Evolutionary conservation across 2,888 invertebrate species (phyloP), one percentile per base, ranked within the genome.

Genomic region (Schrankia costaestrigalis): DNA sequence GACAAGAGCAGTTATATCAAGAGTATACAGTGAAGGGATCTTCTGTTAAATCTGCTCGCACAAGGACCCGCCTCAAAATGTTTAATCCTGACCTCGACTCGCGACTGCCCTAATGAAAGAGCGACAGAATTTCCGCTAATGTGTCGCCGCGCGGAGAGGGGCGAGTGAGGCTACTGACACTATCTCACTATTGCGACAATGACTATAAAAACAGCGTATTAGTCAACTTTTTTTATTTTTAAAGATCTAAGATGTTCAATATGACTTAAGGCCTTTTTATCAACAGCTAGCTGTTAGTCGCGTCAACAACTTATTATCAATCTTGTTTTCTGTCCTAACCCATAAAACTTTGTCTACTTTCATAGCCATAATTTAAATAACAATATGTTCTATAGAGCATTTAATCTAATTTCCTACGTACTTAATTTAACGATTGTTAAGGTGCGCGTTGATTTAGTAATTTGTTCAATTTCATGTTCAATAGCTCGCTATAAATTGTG

Each of bases 61-160:
- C 35, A 26, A 33, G 35, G 39, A 50, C 42, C 41, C 57, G 59
- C 49, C 36, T 54, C 56, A 55, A 58, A 62, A 64, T 63, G 62
- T 65, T 61, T 65, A 66, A 63, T 58, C 58, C 57, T 33, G n/a
- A 33, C 40, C 40, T 33, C 45, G 41, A 41, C 46, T 48, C 48
- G 53, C 48, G 41, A 44, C 47, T 35, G 44, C 32, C 44, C 49
- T 61, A 61, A 65, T 67, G 61, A 67, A 62, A 65, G 55, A 55
- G 47, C 48, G 56, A 58, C 63, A 57, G 57, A 54, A 40, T 46
- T 35, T 24, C 22, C n/a, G n/a, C n/a, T n/a, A n/a, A n/a, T n/a
- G n/a, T n/a, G n/a, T 22, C 13, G 40, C 12, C 29, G 39, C 33
- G 28, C 10, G 24, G 14, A 29, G 26, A 21, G 9, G 17, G 24